Percentiles rank a stretch among this genome's conserved stretches.
Evolutionary conservation across 2,888 invertebrate genomes (phyloP).

Genomic region (Heterodera filipjevi): DNA sequence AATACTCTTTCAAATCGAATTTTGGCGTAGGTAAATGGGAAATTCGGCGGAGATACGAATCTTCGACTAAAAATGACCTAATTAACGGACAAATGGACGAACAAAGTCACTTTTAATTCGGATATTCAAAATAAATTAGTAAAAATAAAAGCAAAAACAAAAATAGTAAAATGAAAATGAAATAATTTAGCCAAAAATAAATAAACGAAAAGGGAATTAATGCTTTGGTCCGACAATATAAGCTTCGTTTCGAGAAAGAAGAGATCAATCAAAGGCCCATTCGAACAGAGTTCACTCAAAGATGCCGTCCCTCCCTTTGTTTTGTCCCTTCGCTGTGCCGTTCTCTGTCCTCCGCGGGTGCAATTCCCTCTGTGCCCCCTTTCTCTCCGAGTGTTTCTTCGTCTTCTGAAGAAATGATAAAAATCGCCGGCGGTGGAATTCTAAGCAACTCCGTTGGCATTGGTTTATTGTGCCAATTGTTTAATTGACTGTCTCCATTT

Average conservation of each 20-base stretch:
- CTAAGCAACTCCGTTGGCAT: neutral
- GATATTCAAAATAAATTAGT: too few relatives aligned
- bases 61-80: neutral
- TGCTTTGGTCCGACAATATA: too few relatives aligned
- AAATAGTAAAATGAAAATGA: too few relatives aligned
- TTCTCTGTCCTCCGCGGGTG: neutral
- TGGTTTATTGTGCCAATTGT: neutral
- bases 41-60: neutral
- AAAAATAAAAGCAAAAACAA: too few relatives aligned
- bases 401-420: conserved; percentile 11
- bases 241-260: too few relatives aligned
- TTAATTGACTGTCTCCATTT: neutral
- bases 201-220: too few relatives aligned
- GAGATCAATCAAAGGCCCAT: too few relatives aligned
- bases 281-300: too few relatives aligned
- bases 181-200: too few relatives aligned
- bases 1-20: neutral
- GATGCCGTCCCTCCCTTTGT: neutral
- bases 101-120: neutral
- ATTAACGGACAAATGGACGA: neutral
- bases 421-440: neutral
- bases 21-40: neutral
- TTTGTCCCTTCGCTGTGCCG: neutral
- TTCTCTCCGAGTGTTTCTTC: neutral
- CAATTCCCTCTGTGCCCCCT: neutral